Conservation (phyloP, 2,888 invertebrate genomes). For the Thelaira solivaga region DNA sequence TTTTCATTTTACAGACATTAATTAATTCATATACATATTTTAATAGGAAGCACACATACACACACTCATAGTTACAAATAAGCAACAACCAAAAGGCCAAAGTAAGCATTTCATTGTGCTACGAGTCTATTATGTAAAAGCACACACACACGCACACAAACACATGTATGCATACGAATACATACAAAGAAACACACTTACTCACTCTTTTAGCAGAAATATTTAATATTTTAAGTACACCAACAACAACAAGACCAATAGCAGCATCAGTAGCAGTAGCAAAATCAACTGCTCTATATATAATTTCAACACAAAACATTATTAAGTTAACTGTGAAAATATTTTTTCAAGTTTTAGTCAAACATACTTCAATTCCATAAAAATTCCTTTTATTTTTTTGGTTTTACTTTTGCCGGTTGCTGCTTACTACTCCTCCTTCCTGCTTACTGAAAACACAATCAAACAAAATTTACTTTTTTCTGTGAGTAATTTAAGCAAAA, state of each 20-base stretch:
- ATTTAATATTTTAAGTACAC: slow-evolving; percentile 48
- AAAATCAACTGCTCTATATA: not conserved
- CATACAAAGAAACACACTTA: too few species aligned
- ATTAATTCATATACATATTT: slow-evolving; percentile 55
- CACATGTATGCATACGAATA: too few species aligned
- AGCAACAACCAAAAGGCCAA: slow-evolving; percentile 37
- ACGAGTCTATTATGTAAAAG: slow-evolving; percentile 28
- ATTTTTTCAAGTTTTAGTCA: slow-evolving; percentile 66
- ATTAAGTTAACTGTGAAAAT: slow-evolving; percentile 60
- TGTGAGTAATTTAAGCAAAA: slow-evolving; percentile 9
- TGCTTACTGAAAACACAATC: not conserved
- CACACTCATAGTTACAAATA: slow-evolving; percentile 1
- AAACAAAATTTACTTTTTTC: not conserved
- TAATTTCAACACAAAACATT: slow-evolving; percentile 39
- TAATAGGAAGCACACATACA: too few species aligned
- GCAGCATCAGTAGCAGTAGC: slow-evolving; percentile 13
- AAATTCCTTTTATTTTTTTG: slow-evolving; percentile 40
- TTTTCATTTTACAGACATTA: slow-evolving; percentile 46
- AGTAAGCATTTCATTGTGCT: slow-evolving; percentile 45
- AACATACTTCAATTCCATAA: slow-evolving; percentile 64
- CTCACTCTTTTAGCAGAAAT: not conserved
- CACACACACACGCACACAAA: not conserved
- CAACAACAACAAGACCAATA: slow-evolving; percentile 11
- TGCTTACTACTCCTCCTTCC: not conserved
- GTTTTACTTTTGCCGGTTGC: too few species aligned